Evolutionary conservation across 2,888 invertebrate genomes (phyloP).

Genomic region (Dryomyza anilis): DNA sequence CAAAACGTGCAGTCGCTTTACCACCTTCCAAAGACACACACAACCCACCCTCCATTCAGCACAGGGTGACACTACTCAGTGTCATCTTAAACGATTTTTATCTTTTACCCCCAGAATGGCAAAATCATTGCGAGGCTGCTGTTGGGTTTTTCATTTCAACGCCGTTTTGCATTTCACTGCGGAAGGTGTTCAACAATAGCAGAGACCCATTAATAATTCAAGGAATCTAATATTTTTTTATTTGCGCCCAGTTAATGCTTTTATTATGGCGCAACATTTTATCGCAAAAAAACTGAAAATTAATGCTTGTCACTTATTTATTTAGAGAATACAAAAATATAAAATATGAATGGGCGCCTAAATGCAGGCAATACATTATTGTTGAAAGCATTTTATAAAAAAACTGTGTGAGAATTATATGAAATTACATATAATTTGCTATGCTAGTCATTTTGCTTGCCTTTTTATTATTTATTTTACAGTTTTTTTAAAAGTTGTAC

Average conservation of each 20-base stretch:
- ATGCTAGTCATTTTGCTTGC: too few relatives aligned
- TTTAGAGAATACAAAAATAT: too few relatives aligned
- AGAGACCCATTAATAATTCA: conserved; percentile 40
- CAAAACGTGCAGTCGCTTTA: background rate
- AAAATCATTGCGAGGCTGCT: background rate
- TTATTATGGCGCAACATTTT: conserved; percentile 12
- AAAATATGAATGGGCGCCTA: too few relatives aligned
- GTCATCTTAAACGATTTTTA: conserved; percentile 12
- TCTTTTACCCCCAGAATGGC: background rate
- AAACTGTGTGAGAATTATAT: too few relatives aligned
- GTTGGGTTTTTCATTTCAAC: conserved; percentile 5
- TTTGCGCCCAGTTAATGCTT: conserved; percentile 7
- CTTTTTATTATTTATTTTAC: too few relatives aligned
- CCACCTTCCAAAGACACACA: background rate
- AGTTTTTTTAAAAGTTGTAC: too few relatives aligned
- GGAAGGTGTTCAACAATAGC: background rate
- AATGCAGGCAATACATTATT: too few relatives aligned
- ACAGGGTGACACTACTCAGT: background rate
- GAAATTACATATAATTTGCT: too few relatives aligned
- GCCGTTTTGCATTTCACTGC: background rate
- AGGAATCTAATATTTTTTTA: conserved; percentile 38
- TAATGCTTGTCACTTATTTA: too few relatives aligned
- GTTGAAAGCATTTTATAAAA: too few relatives aligned
- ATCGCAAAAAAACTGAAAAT: conserved; percentile 46
- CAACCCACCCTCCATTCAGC: background rate